Evolutionary conservation across 2,113 vertebrate genomes (phyloP).

Genomic region (Gymnorhina tibicen): DNA sequence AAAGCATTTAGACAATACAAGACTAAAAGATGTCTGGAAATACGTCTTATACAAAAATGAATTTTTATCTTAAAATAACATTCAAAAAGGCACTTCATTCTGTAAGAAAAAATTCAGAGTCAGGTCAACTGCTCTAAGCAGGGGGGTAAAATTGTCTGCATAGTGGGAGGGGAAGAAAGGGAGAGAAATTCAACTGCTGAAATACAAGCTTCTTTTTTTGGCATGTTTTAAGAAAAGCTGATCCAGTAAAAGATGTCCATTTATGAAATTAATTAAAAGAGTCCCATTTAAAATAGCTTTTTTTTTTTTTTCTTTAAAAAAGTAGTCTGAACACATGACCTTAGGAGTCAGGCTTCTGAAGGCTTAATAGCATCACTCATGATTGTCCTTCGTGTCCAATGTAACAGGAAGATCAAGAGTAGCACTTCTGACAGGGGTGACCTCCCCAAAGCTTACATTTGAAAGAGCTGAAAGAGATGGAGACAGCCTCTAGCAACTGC

Average conservation of each 20-base stretch:
- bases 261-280: conserved; percentile 81
- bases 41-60: conserved; percentile 87
- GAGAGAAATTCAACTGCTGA: conserved; percentile 64
- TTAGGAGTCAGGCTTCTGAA: conserved; percentile 61
- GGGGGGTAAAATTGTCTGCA: conserved; percentile 76
- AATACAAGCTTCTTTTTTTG: conserved; percentile 82
- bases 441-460: conserved; percentile 53
- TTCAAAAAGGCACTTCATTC: conserved; percentile 98
- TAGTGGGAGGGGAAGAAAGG: conserved; percentile 66
- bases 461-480: conserved; percentile 56
- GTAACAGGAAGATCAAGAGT: conserved; percentile 64
- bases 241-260: conserved; percentile 74
- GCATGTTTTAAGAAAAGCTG: conserved; percentile 81
- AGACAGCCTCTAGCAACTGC: conserved; percentile 46
- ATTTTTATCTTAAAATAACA: conserved; percentile 85
- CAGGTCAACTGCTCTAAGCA: conserved; percentile 81
- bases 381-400: conserved; percentile 65
- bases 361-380: conserved; percentile 59
- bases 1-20: conserved; percentile 80
- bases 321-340: conserved; percentile 62
- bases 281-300: conserved; percentile 77
- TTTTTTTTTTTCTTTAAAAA: conserved; percentile 44
- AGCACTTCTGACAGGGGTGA: conserved; percentile 50
- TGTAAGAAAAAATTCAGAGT: conserved; percentile 88
- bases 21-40: conserved; percentile 86